phyloP scores from a whole-genome alignment of 2,797 vertebrate species.

The Anabas testudineus region DNA sequence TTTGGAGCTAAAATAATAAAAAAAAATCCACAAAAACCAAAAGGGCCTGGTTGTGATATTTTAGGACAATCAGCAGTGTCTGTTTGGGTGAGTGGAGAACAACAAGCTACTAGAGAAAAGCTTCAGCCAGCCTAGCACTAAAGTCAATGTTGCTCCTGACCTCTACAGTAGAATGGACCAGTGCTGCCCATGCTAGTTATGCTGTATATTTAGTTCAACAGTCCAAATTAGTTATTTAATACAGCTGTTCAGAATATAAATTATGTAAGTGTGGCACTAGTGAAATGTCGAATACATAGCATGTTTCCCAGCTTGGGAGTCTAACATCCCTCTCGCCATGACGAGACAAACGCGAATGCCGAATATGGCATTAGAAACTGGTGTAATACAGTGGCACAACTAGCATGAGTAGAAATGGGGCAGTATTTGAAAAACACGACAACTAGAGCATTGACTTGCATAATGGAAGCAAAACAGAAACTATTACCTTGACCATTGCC shows the following conservation, averaged over 20 bases:
- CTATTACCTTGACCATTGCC: too few relatives aligned
- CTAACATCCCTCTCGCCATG: too few relatives aligned
- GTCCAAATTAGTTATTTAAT: not conserved
- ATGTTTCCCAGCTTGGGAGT: too few relatives aligned
- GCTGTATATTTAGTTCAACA: not conserved
- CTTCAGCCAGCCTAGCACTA: slow-evolving; percentile 56
- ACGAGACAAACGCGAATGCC: too few relatives aligned
- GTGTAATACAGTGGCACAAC: too few relatives aligned
- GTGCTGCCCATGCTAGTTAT: slow-evolving; percentile 16
- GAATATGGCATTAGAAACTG: too few relatives aligned
- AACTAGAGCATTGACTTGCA: too few relatives aligned
- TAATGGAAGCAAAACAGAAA: too few relatives aligned
- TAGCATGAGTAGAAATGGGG: too few relatives aligned
- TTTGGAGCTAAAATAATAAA: not conserved
- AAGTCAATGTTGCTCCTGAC: slow-evolving; percentile 66
- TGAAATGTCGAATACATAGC: too few relatives aligned
- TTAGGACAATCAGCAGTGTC: slow-evolving; percentile 21
- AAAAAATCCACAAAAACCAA: not conserved
- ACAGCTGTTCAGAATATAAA: not conserved
- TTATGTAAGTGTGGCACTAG: too few relatives aligned
- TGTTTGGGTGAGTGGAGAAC: slow-evolving; percentile 37
- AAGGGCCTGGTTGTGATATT: slow-evolving; percentile 25
- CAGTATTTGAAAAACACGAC: too few relatives aligned
- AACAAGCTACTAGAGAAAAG: slow-evolving; percentile 69
- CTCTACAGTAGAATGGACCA: slow-evolving; percentile 64